These are phyloP conservation scores for Chelon labrosus DNA, from an alignment of 2,797 vertebrate genomes.

Conservation along the genomic window DNA sequence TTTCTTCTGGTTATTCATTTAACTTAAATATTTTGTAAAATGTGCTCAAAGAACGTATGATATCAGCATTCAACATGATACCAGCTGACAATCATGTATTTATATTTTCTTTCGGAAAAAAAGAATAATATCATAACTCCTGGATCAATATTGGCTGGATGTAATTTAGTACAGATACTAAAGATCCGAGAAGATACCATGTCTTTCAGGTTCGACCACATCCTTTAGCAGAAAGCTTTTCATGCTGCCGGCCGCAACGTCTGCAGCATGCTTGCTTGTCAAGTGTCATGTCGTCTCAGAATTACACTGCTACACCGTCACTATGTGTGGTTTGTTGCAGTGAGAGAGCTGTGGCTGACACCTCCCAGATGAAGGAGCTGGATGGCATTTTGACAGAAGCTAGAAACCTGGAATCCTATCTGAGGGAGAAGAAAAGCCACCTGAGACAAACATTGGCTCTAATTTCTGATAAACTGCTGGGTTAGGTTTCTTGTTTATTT, in stretches of 20 bases:
- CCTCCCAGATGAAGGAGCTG: slow-evolving; percentile 76
- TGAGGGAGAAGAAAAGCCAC: slow-evolving; percentile 81
- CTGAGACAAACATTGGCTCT: slow-evolving; percentile 73
- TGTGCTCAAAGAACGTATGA: too few relatives aligned
- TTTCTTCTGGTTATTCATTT: too few relatives aligned
- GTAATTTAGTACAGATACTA: background rate
- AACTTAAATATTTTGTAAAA: too few relatives aligned
- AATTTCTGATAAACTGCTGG: slow-evolving; percentile 82
- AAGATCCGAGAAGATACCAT: background rate
- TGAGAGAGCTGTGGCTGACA: slow-evolving; percentile 75
- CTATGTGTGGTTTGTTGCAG: slow-evolving; percentile 61
- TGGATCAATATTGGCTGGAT: too few relatives aligned
- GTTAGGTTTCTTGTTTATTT: slow-evolving; percentile 37
- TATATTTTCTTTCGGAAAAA: too few relatives aligned
- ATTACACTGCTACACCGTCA: background rate
- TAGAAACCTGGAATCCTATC: slow-evolving; percentile 69
- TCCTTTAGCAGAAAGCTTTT: background rate
- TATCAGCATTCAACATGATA: too few relatives aligned
- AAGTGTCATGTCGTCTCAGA: background rate
- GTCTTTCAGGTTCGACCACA: background rate
- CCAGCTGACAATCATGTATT: too few relatives aligned
- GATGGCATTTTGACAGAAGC: slow-evolving; percentile 78
- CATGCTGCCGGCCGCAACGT: too few relatives aligned
- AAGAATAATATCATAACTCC: too few relatives aligned
- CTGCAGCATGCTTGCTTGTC: background rate